Conservation (phyloP, 2,113 vertebrate species). For the Todiramphus chloris region DNA sequence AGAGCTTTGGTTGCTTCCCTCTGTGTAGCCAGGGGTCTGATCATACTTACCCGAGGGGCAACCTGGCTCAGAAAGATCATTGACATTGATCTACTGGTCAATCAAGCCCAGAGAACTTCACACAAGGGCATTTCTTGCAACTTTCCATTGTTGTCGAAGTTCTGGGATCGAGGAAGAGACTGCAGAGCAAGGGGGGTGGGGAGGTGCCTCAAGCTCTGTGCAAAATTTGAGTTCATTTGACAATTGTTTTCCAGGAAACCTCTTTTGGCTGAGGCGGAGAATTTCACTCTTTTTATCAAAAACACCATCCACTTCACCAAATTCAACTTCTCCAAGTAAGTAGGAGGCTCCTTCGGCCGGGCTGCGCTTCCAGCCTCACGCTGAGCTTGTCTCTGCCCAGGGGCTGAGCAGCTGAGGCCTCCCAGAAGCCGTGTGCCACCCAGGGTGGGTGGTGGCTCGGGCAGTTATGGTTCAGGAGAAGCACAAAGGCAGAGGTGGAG, state of each 20-base stretch:
- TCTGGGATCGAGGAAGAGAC: background rate
- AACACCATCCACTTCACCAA: slow-evolving; percentile 76
- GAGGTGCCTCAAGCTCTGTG: fast-evolving
- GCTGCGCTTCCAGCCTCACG: fast-evolving
- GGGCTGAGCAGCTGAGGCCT: background rate
- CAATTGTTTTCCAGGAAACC: slow-evolving; percentile 64
- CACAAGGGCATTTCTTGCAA: background rate
- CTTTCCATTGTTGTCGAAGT: background rate
- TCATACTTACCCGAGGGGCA: background rate
- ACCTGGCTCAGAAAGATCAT: background rate
- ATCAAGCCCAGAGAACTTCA: background rate
- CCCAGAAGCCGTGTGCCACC: fast-evolving
- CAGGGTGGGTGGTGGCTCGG: background rate
- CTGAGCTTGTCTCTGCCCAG: background rate
- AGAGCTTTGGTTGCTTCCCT: background rate
- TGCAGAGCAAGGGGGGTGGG: background rate
- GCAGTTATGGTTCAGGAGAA: background rate
- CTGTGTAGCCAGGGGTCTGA: background rate
- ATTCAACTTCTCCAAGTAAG: slow-evolving; percentile 78
- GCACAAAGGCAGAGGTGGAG: background rate
- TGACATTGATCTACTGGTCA: background rate
- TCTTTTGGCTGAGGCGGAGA: slow-evolving; percentile 66
- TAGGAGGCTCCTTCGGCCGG: background rate
- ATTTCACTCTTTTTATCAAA: slow-evolving; percentile 80
- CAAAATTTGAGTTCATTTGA: background rate